Base-by-base conservation (phyloP, 2,113 vertebrate species). In the Scomber colias region DNA sequence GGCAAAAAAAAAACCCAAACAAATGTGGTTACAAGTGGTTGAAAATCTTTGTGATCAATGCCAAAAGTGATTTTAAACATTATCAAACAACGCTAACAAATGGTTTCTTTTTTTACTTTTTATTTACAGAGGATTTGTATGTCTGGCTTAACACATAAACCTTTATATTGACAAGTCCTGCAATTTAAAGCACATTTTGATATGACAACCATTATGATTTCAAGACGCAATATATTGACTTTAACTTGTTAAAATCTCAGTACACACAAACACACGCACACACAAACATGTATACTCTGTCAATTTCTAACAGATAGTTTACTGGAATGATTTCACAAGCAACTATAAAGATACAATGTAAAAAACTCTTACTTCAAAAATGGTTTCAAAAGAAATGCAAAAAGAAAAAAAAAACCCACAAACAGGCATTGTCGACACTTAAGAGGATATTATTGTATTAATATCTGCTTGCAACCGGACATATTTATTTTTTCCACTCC, bases 261-360 rank as follows among this genome's bases (percentile, higher is more conserved):
- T 92, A 92, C 89, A 92, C 89, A 91, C 87, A 90, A 83, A 90
- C 87, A 91, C 81, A 77, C 92, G 65, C 92, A 82, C 90, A 90
- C 88, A 93, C 87, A 95, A 87, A 95, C 84, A 91, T 86, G 90
- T 92, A 93, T 82, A 94, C 88, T 93, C 91, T 92, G 93, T 92
- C 87, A 88, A 92, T 90, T 86, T 90, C 82, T 89, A 93, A 95
- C 90, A 93, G 90, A 94, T 88, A 91, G 81, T 88, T 91, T 88
- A 95, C 94, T 94, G 94, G 94, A 95, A 95, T 94, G 93, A 94
- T 94, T 92, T 95, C 93, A 95, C 94, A 79, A 95, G 94, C 90
- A 95, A 95, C 94, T 95, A 92, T 92, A 95, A 95, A 95, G 94
- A 91, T 93, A 95, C 94, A 91, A 95, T 94, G 93, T 96, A 95